Base-by-base conservation (phyloP, 2,888 invertebrate species). In the Willowsia nigromaculata region DNA sequence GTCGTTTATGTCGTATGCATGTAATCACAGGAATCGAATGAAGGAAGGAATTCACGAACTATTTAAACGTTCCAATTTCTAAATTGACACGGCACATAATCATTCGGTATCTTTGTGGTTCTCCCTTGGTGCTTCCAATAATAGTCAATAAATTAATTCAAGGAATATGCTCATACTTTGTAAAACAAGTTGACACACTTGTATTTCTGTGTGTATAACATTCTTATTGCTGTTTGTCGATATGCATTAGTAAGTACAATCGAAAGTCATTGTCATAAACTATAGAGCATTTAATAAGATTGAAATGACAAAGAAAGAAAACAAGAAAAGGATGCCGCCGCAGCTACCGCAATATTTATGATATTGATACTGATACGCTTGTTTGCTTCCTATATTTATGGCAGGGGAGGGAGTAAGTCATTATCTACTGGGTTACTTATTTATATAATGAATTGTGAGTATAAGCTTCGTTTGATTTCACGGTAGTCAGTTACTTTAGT, bases 341-440 rank as follows among this genome's bases (percentile, higher is more conserved):
- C 40, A 18, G 9, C 68, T 40, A 11, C 37, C 40, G 40, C 68
- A 68, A 68, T 68, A 65, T 68, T 68, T 68, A 68, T 40, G 68
- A 68, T 40, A 68, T 68, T 22, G 68, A 68, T 68, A 68, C 68
- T 40, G 40, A 40, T 68, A 40, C 37, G 65, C 37, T 68, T 68
- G 65, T 37, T 37, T 68, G 65, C 37, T 68, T 68, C 37, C 18
- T 43, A 43, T 43, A 43, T 43, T 71, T 71, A 68, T 18, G 25
- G 13, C 43, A 71, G 13, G 43, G 71, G 71, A 43, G 40, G 43
- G 43, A 71, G 71, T 71, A 71, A 71, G 43, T 43, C 43, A 71
- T 71, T 71, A 71, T 71, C 71, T 43, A 40, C 43, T 43, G 11
- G 71, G 43, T 18, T 71, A 25, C 43, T 18, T 1, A 40, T 40